Conservation (phyloP, 2,888 invertebrate genomes). For the Bursaphelenchus okinawaensis region DNA sequence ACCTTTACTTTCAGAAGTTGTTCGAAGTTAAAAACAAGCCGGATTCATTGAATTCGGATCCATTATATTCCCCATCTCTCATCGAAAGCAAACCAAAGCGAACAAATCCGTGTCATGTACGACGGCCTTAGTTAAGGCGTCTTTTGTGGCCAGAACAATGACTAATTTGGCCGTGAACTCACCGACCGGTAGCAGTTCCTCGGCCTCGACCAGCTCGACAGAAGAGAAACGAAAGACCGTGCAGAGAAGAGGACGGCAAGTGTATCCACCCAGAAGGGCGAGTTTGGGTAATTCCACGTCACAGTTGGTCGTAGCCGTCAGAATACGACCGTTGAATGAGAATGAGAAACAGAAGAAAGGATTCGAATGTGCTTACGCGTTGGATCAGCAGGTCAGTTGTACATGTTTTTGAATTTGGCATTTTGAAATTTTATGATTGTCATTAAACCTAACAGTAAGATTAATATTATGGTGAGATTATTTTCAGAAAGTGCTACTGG, state of each 20-base stretch:
- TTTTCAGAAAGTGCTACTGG: slow-evolving; percentile 63
- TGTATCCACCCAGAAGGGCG: neutral
- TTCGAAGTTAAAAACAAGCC: too few species aligned
- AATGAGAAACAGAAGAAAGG: slow-evolving; percentile 67
- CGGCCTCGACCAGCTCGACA: neutral
- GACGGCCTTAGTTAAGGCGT: neutral
- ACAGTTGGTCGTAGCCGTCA: slow-evolving; percentile 69
- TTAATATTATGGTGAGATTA: neutral
- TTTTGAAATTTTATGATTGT: too few species aligned
- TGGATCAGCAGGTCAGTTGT: slow-evolving; percentile 72
- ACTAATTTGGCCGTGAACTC: neutral
- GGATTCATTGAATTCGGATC: too few species aligned
- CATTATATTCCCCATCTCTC: too few species aligned
- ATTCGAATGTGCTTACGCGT: slow-evolving; percentile 70
- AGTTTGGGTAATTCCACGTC: neutral
- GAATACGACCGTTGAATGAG: slow-evolving; percentile 75
- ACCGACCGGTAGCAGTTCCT: neutral
- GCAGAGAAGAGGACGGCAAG: neutral
- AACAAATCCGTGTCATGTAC: neutral
- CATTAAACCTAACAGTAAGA: too few species aligned
- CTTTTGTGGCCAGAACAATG: neutral
- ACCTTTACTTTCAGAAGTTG: too few species aligned
- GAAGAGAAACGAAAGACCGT: neutral
- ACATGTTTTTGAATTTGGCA: slow-evolving; percentile 9
- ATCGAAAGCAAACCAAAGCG: neutral